phyloP scores from a whole-genome alignment of 2,797 vertebrate genomes.

The Enteromius paludinosus region DNA sequence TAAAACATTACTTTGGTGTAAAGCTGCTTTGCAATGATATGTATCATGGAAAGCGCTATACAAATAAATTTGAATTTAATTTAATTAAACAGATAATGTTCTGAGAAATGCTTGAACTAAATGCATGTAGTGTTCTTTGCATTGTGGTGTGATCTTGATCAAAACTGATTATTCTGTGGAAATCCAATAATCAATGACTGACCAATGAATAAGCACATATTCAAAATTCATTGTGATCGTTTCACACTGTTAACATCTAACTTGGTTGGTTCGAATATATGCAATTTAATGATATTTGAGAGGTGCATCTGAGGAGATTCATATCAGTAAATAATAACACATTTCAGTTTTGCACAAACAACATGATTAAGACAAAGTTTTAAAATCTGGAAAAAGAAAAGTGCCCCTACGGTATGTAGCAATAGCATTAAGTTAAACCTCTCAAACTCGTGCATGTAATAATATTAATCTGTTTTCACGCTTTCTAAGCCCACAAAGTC shows the following conservation, averaged over 20 bases:
- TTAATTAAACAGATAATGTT: neutral
- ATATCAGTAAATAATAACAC: neutral
- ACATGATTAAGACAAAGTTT: neutral
- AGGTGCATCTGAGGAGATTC: neutral
- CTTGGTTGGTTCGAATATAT: neutral
- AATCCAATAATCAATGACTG: neutral
- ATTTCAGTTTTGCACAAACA: neutral
- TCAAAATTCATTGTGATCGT: neutral
- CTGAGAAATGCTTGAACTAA: neutral
- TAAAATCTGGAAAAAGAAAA: neutral
- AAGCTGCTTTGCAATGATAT: too few species aligned
- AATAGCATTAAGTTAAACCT: neutral
- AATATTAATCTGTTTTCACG: neutral
- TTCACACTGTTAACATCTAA: neutral
- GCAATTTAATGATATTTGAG: neutral
- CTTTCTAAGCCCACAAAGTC: neutral
- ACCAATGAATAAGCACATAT: neutral
- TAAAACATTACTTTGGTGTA: too few species aligned
- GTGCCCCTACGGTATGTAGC: too few species aligned
- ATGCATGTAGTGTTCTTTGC: neutral
- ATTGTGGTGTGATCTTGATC: neutral
- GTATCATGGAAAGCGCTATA: too few species aligned
- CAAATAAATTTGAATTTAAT: too few species aligned
- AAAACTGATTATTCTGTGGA: neutral
- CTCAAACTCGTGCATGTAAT: neutral